phyloP scores from a whole-genome alignment of 1,140 invertebrate genomes.

The Drosophila kohkoa region DNA sequence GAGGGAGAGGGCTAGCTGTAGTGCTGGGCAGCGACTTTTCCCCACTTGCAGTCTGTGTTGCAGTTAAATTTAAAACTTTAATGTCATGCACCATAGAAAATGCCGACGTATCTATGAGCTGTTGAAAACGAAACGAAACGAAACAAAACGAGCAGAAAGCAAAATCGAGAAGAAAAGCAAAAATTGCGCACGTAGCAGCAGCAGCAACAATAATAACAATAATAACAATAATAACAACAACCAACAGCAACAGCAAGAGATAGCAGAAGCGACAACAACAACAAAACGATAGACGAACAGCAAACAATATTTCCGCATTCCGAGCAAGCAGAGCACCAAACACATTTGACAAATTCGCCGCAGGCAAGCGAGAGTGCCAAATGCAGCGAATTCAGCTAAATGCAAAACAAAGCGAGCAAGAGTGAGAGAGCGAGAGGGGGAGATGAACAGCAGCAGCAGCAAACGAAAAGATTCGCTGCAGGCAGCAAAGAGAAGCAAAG shows the following conservation, averaged over 20 bases:
- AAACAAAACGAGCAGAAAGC: conserved; percentile 25
- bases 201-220: conserved; percentile 41
- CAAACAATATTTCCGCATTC: conserved; percentile 78
- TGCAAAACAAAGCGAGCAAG: background rate
- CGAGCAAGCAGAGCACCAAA: conserved; percentile 46
- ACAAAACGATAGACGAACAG: conserved; percentile 49
- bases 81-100: conserved; percentile 77
- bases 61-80: conserved; percentile 81
- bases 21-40: conserved; percentile 17
- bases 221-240: conserved; percentile 19
- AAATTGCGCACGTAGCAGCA: conserved; percentile 67
- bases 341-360: conserved; percentile 72
- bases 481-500: background rate
- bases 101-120: conserved; percentile 62
- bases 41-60: conserved; percentile 53
- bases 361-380: conserved; percentile 5
- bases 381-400: conserved; percentile 24
- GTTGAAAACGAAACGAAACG: conserved; percentile 40
- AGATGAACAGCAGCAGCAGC: conserved; percentile 3
- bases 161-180: conserved; percentile 47
- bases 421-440: background rate
- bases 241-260: conserved; percentile 31
- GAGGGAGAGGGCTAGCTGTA: background rate
- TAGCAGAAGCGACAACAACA: conserved; percentile 39
- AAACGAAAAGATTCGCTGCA: background rate